Evolutionary conservation across 2,888 invertebrate species (phyloP).

Genomic region (Diadegma fenestrale): DNA sequence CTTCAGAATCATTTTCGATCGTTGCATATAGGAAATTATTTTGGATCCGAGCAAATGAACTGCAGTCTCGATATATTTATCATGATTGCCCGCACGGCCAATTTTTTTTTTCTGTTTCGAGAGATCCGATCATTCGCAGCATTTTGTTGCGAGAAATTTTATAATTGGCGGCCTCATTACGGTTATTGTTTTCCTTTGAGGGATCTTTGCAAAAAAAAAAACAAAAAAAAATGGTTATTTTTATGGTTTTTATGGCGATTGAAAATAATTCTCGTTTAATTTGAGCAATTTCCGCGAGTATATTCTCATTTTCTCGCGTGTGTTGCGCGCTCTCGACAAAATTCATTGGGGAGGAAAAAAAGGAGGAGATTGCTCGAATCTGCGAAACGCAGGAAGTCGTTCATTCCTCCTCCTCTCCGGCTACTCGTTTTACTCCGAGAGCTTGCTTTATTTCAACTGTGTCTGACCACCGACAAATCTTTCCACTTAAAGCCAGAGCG

Average conservation of each 20-base stretch:
- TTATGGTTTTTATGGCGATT: constrained; percentile 5
- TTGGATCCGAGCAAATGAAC: constrained; percentile 1
- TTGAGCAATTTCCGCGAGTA: background rate
- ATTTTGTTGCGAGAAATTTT: constrained; percentile 1
- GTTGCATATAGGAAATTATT: constrained; percentile 9
- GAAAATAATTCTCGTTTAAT: constrained; percentile 7
- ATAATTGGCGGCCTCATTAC: background rate
- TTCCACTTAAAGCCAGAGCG: constrained; percentile 50
- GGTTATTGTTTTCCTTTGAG: background rate
- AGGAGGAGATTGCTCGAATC: constrained; percentile 33
- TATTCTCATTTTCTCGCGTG: background rate
- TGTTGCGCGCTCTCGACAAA: background rate
- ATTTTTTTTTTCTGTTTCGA: background rate
- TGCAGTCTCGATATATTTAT: constrained; percentile 30
- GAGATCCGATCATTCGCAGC: background rate
- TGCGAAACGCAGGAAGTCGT: constrained; percentile 53
- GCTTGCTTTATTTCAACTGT: constrained; percentile 30
- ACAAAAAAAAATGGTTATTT: too few species aligned
- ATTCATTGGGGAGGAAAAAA: constrained; percentile 10
- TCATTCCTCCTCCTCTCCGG: constrained; percentile 52
- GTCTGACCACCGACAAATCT: constrained; percentile 51
- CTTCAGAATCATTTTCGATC: too few species aligned
- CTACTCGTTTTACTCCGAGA: constrained; percentile 45
- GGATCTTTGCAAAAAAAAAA: too few species aligned
- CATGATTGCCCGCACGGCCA: background rate